Base-by-base conservation (phyloP, 2,797 vertebrate genomes). In the Podargus strigoides region DNA sequence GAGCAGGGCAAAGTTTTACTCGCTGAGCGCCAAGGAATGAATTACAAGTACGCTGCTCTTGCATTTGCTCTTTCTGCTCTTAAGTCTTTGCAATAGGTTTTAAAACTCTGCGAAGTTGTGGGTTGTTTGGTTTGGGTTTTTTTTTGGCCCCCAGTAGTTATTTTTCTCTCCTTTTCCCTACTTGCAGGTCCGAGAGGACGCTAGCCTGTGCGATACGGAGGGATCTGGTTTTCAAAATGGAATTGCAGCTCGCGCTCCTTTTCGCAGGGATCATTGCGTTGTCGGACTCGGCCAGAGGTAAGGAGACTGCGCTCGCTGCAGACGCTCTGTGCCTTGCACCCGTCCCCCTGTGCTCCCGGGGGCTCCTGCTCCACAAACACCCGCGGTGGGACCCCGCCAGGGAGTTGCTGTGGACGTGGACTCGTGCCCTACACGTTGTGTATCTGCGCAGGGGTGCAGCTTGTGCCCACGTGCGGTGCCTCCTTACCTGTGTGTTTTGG, bases 281-380 rank as follows among this genome's bases (percentile, higher is more conserved):
- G 77, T 97, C 96, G 12, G 96, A 97, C 91, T 97, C 97, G 1
- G 98, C 97, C 2, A 96, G 98, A 97, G 98, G 98, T 98, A 95
- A 98, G 98, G 88, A 62, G 17, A 53, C 26, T 0, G 8, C 0
- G 23, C 20, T 30, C 4, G 58, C 68, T 49, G 67, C 3, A 6
- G 47, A 8, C 12, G 2, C 56, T 60, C 42, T 12, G 63, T 1
- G 14, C 7, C 58, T 81, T 14, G 5, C 24, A 14, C 49, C 55
- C 27, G 74, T 16, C 74, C 34, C 53, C 91, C 50, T n/a, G 53
- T n/a, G 53, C 74, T 59, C 68, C 0, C 1, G 67, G 22, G 79
- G 46, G 49, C 32, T 83, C 1, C 0, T 62, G 67, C 68, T 77
- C 39, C 2, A 0, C 52, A 13, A 14, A 24, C 53, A 10, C 49